Evolutionary conservation across 2,888 invertebrate genomes (phyloP).

Genomic region (Orthosia gothica): DNA sequence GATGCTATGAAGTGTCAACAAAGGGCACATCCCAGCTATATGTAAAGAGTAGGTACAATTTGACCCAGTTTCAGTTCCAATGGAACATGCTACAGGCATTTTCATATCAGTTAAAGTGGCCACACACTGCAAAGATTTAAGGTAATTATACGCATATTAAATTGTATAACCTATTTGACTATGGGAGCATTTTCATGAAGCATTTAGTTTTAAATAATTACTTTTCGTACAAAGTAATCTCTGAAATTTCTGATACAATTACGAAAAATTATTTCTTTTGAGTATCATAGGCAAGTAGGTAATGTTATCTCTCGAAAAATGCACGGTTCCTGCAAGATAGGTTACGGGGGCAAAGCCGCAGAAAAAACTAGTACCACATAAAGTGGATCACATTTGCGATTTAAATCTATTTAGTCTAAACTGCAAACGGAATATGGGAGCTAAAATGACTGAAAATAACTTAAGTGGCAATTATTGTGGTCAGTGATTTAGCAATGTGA

Average conservation of each 20-base stretch:
- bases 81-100: slow-evolving; percentile 16
- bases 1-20: slow-evolving; percentile 15
- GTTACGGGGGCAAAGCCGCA: too few relatives aligned
- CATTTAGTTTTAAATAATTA: background rate
- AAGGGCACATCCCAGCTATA: slow-evolving; percentile 20
- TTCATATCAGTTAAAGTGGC: slow-evolving; percentile 8
- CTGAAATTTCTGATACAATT: background rate
- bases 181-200: background rate
- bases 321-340: too few relatives aligned
- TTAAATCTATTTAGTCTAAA: too few relatives aligned
- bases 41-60: slow-evolving; percentile 30
- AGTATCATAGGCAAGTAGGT: too few relatives aligned
- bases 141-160: background rate
- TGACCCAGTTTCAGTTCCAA: slow-evolving; percentile 35
- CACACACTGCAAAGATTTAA: slow-evolving; percentile 5
- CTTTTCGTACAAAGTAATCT: background rate
- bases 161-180: background rate
- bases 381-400: too few relatives aligned
- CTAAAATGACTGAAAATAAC: background rate
- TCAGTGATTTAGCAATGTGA: background rate
- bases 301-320: too few relatives aligned
- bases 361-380: too few relatives aligned
- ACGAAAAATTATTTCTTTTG: too few relatives aligned
- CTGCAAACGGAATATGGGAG: too few relatives aligned
- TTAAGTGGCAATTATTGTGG: background rate